These are phyloP conservation scores for Drepana falcataria DNA, from an alignment of 2,888 invertebrate genomes.

Conservation along the genomic window DNA sequence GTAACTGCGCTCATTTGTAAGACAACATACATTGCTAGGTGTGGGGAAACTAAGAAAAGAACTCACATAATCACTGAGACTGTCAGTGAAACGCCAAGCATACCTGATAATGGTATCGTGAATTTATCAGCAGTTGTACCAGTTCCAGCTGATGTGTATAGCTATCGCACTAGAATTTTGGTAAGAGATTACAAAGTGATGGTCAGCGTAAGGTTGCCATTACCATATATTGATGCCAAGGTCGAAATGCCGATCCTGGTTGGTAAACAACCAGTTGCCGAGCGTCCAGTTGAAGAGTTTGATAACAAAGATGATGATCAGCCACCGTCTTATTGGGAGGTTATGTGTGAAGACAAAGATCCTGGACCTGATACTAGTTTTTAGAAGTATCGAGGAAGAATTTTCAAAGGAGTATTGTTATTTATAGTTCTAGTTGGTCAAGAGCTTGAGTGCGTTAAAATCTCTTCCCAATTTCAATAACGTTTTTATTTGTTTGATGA, in stretches of 20 bases:
- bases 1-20: slow-evolving; percentile 5
- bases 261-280: slow-evolving; percentile 14
- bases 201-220: slow-evolving; percentile 25
- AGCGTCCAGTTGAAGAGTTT: background rate
- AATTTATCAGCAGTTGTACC: slow-evolving; percentile 13
- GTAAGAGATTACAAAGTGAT: slow-evolving; percentile 26
- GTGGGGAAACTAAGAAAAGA: slow-evolving; percentile 3
- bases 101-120: background rate
- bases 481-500: too few species aligned
- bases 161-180: slow-evolving; percentile 27
- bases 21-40: slow-evolving; percentile 11
- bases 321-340: slow-evolving; percentile 26
- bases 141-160: slow-evolving; percentile 18
- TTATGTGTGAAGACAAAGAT: background rate
- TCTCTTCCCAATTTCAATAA: too few species aligned
- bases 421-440: too few species aligned
- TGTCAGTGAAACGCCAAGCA: background rate
- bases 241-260: slow-evolving; percentile 34
- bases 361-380: background rate
- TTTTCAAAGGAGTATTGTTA: too few species aligned
- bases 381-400: background rate
- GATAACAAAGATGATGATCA: slow-evolving; percentile 3
- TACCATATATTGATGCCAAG: slow-evolving; percentile 28
- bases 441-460: too few species aligned
- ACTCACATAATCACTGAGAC: slow-evolving; percentile 4